Conservation (phyloP, 1,140 invertebrate genomes). For the Steinernema khuongi region DNA sequence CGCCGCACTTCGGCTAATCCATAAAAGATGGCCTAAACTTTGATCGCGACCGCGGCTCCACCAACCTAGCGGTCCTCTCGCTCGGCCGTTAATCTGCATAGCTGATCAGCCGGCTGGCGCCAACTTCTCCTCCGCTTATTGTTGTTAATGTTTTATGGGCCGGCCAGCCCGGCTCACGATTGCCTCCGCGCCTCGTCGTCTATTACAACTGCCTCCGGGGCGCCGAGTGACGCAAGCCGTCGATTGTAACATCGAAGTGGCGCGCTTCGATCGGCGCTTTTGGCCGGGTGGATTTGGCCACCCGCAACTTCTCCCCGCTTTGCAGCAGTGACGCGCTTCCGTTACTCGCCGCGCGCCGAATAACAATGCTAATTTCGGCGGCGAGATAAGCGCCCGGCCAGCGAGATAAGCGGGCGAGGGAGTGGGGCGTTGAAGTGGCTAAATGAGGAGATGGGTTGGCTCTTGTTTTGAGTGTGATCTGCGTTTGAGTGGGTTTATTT, state of each 20-base stretch:
- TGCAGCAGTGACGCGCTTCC: not conserved
- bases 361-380: conserved; percentile 12
- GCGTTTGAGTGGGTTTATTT: too few species aligned
- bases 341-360: not conserved
- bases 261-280: not conserved
- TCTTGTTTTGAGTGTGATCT: too few species aligned
- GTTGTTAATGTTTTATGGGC: conserved; percentile 1
- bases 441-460: too few species aligned
- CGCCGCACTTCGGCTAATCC: not conserved
- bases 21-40: not conserved
- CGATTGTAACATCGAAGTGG: conserved; percentile 11
- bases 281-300: not conserved
- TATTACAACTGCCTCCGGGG: not conserved
- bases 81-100: not conserved
- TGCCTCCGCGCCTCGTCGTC: not conserved
- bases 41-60: too few species aligned
- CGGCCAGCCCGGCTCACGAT: not conserved
- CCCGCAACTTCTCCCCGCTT: not conserved
- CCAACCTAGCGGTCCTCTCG: not conserved
- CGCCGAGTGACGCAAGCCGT: not conserved
- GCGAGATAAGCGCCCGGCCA: not conserved
- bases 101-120: not conserved
- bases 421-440: too few species aligned
- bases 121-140: not conserved
- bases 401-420: not conserved